A percentile compares a stretch with the other conserved stretches of the same genome.
These are phyloP conservation scores for Trachymyrmex cornetzi DNA, from an alignment of 1,140 invertebrate species.

Conservation along the genomic window DNA sequence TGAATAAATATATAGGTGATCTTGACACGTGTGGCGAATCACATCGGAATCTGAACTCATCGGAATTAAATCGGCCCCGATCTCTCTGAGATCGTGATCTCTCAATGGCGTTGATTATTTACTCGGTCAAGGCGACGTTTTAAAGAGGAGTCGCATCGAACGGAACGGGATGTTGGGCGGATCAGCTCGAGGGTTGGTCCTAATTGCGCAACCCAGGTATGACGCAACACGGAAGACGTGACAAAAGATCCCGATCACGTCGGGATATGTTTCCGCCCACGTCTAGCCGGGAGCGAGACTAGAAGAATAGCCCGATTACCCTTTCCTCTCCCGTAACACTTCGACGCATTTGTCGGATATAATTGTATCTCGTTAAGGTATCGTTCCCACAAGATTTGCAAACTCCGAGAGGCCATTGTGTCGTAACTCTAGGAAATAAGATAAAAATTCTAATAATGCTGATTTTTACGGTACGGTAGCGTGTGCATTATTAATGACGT, in stretches of 20 bases:
- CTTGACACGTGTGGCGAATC: not conserved
- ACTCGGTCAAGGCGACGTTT: slow-evolving; percentile 38
- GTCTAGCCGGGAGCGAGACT: not conserved
- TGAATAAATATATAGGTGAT: slow-evolving; percentile 16
- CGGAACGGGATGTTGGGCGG: not conserved
- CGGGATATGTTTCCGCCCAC: slow-evolving; percentile 3
- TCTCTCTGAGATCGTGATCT: not conserved
- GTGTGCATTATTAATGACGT: not conserved
- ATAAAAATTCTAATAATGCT: no score
- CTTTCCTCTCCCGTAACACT: not conserved
- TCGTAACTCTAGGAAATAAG: not conserved
- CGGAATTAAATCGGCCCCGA: slow-evolving; percentile 31
- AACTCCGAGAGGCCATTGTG: not conserved
- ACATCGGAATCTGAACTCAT: slow-evolving; percentile 17
- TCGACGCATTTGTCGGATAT: not conserved
- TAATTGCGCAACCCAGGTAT: slow-evolving; percentile 31
- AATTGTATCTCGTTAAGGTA: not conserved
- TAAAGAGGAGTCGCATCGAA: not conserved
- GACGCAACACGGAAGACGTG: slow-evolving; percentile 25
- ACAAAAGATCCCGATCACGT: not conserved
- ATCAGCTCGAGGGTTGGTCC: slow-evolving; percentile 18
- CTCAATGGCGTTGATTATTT: not conserved
- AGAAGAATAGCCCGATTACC: slow-evolving; percentile 19
- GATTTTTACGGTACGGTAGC: not conserved
- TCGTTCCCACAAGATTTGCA: not conserved